These are phyloP conservation scores for Triplophysa siluroides DNA, from an alignment of 2,113 vertebrate genomes.

Conservation along the genomic window DNA sequence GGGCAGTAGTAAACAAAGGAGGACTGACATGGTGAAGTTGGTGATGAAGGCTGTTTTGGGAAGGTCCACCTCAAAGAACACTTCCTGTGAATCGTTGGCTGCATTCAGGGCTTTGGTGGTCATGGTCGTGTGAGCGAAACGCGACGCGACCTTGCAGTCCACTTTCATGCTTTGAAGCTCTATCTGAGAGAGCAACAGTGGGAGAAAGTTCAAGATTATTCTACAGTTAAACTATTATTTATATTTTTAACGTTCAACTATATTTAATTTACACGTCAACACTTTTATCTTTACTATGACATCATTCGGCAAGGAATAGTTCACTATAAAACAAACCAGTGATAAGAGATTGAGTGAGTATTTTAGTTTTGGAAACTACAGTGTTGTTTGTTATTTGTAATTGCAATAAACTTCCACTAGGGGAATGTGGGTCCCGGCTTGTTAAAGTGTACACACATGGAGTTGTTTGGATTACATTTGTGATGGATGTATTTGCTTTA, in stretches of 20 bases:
- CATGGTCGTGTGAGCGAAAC: slow-evolving; percentile 89
- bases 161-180: slow-evolving; percentile 79
- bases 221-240: too few species aligned
- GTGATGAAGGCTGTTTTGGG: slow-evolving; percentile 94
- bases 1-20: not conserved
- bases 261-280: too few species aligned
- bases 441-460: too few species aligned
- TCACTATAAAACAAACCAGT: too few species aligned
- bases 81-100: slow-evolving; percentile 79
- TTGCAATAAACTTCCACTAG: not conserved
- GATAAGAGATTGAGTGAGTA: too few species aligned
- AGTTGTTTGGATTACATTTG: too few species aligned
- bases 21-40: slow-evolving; percentile 91
- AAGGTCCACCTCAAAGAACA: slow-evolving; percentile 87
- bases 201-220: not conserved
- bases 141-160: slow-evolving; percentile 83
- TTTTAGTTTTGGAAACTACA: not conserved
- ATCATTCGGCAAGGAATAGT: not conserved
- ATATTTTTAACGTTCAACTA: too few species aligned
- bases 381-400: not conserved
- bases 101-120: slow-evolving; percentile 85
- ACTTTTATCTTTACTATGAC: not conserved
- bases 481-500: too few species aligned
- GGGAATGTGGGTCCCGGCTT: not conserved
- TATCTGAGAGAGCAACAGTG: slow-evolving; percentile 35